Evolutionary conservation across 2,113 vertebrate species (phyloP), one percentile per base, ranked within the genome.

Genomic region (Heterochromis multidens): DNA sequence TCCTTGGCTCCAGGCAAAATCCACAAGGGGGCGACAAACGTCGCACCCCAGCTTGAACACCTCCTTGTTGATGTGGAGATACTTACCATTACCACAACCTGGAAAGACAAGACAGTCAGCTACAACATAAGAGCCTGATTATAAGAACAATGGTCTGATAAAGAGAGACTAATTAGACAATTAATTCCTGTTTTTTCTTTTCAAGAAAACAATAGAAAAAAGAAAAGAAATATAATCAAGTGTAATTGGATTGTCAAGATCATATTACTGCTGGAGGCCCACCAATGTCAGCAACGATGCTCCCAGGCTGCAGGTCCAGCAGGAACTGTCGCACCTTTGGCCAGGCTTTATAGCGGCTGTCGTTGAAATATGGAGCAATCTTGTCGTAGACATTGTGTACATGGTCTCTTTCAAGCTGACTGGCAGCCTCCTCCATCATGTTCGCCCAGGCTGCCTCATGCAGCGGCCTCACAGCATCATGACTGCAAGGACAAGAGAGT

Each of bases 41-140:
- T 96, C 89, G 2, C 97, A 96, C 7, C 94, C 94, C 92, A 97
- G 87, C 93, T 97, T 96, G 91, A 96, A 96, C 86, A 81, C 92
- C 31, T 95, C 87, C 88, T 93, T 94, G 91, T 91, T 97, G 91
- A 97, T 97, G 95, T 91, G 93, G 85, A 97, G 95, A 60, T 97
- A 96, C 95, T 97, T 97, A 52, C 96, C 95, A 84, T 97, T 97
- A 79, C 96, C 86, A 59, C 96, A 97, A 79, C 96, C 96, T 97
- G 89, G 23, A 85, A 49, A 29, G 81, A 46, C 43, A 82, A 76
- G 14, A 65, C 43, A 43, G 61, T 77, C 59, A 84, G 49, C 37
- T 11, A 13, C 21, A 35, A 12, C 46, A 56, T 19, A 4, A 14
- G 21, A 11, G 7, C 16, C 7, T n/a, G 25, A 63, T n/a, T 1